These are phyloP conservation scores for Paelopatides confundens DNA, from an alignment of 53 echinoderm and acorn worm genomes.

Conservation along the genomic window DNA sequence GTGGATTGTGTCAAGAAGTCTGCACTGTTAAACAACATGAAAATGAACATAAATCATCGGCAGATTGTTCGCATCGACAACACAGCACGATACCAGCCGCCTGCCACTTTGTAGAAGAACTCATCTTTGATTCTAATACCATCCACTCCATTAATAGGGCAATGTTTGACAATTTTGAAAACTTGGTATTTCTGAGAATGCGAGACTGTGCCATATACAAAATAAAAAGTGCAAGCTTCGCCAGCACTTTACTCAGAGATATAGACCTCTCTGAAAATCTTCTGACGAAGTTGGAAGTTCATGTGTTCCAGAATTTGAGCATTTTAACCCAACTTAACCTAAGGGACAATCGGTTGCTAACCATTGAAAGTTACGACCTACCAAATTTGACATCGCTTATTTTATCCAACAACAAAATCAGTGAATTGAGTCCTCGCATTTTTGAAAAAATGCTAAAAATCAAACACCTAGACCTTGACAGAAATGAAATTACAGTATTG, in stretches of 20 bases:
- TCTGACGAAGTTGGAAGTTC: neutral
- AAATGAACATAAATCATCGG: neutral
- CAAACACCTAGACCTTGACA: neutral
- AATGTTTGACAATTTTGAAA: neutral
- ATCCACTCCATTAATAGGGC: neutral
- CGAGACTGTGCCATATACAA: neutral
- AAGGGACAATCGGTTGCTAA: neutral
- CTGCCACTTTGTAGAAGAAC: constrained; percentile 1
- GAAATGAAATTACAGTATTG: neutral
- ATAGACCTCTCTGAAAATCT: constrained; percentile 12
- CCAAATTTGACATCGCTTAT: neutral
- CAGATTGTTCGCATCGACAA: neutral
- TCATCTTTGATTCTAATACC: neutral
- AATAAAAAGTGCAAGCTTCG: neutral
- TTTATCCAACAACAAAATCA: neutral
- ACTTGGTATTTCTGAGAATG: neutral
- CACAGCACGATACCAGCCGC: neutral
- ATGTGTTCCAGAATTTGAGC: neutral
- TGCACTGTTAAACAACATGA: neutral
- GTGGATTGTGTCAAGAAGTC: neutral
- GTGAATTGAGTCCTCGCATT: neutral
- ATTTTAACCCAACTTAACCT: neutral
- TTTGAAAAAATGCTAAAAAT: neutral
- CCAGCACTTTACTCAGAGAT: neutral
- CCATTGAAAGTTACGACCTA: neutral